Evolutionary conservation across 1,140 invertebrate species (phyloP).

Genomic region (Maniola jurtina): DNA sequence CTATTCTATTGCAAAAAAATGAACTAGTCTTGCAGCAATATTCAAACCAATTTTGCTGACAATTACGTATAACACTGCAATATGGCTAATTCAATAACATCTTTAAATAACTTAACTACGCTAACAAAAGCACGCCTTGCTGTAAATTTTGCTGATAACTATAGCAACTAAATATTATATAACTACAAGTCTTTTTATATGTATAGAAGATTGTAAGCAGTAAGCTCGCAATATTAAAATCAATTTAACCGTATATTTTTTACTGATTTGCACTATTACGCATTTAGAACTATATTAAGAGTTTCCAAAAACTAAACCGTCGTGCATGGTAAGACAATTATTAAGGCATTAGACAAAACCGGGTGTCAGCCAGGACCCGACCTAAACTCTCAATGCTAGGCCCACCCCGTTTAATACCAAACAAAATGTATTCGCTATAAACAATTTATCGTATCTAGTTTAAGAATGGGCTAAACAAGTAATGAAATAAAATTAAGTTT

Average conservation of each 20-base stretch:
- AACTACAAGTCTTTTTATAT: too few relatives aligned
- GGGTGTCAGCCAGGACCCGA: neutral
- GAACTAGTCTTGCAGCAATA: too few relatives aligned
- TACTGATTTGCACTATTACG: too few relatives aligned
- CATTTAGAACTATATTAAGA: too few relatives aligned
- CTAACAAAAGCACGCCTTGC: neutral
- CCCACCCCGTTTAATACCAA: conserved; percentile 7
- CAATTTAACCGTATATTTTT: too few relatives aligned
- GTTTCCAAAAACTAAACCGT: too few relatives aligned
- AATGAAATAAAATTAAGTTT: conserved; percentile 30
- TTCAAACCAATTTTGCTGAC: too few relatives aligned
- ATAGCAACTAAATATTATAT: neutral
- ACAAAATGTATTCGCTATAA: conserved; percentile 4
- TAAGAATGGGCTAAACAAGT: conserved; percentile 21
- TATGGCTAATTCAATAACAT: neutral
- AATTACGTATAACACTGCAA: too few relatives aligned
- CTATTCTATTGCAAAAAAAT: too few relatives aligned
- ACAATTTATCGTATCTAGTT: conserved; percentile 23
- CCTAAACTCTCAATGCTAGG: conserved; percentile 18
- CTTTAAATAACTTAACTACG: neutral
- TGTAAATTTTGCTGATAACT: neutral
- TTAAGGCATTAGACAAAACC: neutral
- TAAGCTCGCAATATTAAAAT: too few relatives aligned
- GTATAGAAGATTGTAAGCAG: too few relatives aligned
- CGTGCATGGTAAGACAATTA: too few relatives aligned